Conservation (phyloP, 1,140 invertebrate genomes). For the Papilio aristodemus region DNA sequence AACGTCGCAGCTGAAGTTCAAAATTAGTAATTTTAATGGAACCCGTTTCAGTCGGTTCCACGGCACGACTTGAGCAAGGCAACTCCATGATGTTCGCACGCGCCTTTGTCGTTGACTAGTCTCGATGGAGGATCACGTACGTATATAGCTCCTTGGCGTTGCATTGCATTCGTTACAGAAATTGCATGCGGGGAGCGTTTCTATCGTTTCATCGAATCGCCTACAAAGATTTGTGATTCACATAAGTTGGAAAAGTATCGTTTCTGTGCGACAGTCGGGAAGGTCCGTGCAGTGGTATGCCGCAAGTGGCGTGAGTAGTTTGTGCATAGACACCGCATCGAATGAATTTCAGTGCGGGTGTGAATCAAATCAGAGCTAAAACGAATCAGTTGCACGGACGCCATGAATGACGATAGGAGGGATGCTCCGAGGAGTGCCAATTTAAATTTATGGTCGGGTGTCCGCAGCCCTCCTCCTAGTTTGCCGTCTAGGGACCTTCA, state of each 20-base stretch:
- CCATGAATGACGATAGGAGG: constrained; percentile 58
- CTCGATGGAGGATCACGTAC: constrained; percentile 72
- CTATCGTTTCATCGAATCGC: constrained; percentile 55
- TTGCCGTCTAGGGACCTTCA: constrained; percentile 64
- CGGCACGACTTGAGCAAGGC: constrained; percentile 68
- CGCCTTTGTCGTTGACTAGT: constrained; percentile 42
- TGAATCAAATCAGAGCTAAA: constrained; percentile 40
- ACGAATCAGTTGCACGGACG: constrained; percentile 33
- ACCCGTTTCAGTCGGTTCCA: constrained; percentile 72
- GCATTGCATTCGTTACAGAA: constrained; percentile 35
- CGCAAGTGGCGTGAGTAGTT: constrained; percentile 63
- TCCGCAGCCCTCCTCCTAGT: constrained; percentile 58
- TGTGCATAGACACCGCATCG: constrained; percentile 57
- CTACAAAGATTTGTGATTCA: constrained; percentile 64
- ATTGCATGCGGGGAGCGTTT: constrained; percentile 66
- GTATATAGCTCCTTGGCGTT: constrained; percentile 51
- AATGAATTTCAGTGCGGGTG: constrained; percentile 53
- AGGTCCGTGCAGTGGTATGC: constrained; percentile 64
- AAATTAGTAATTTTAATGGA: constrained; percentile 79
- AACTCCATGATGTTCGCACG: constrained; percentile 58
- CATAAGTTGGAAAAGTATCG: constrained; percentile 61
- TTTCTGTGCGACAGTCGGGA: constrained; percentile 64
- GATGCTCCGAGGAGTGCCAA: constrained; percentile 61
- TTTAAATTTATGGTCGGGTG: constrained; percentile 47
- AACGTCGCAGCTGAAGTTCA: constrained; percentile 75